A percentile compares a stretch with the other conserved stretches of the same genome.
phyloP scores from a whole-genome alignment of 2,113 vertebrate species.

The Microtus ochrogaster region DNA sequence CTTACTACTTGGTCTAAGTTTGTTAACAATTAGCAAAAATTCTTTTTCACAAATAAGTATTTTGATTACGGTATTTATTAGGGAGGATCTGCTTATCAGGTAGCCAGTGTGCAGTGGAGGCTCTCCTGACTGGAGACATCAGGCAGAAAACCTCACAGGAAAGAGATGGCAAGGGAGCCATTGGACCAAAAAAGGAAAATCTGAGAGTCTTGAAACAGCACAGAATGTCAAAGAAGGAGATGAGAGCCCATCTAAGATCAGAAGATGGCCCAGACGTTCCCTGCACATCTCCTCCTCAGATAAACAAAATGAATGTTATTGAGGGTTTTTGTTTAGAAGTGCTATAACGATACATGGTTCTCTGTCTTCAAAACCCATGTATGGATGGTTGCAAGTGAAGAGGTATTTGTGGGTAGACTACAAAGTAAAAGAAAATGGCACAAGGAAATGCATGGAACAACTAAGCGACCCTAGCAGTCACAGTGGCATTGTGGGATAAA shows the following conservation, averaged over 20 bases:
- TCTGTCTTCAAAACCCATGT: slow-evolving; percentile 1
- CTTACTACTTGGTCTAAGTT: slow-evolving; percentile 19
- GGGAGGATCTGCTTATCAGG: background rate
- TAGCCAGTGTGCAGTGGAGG: background rate
- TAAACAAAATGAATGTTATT: background rate
- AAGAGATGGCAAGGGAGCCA: background rate
- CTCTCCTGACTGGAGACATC: background rate
- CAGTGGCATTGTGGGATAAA: background rate
- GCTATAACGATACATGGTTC: background rate
- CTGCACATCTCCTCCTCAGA: background rate
- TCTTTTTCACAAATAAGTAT: slow-evolving; percentile 50
- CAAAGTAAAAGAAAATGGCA: background rate
- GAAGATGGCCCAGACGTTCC: background rate
- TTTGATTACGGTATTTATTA: slow-evolving; percentile 7
- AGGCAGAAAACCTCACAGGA: background rate
- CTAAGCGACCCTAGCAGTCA: background rate
- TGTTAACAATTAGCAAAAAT: slow-evolving; percentile 14
- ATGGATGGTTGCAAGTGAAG: background rate
- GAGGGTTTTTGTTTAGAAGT: slow-evolving; percentile 21
- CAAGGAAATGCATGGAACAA: background rate
- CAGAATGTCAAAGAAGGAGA: background rate
- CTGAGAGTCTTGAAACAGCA: background rate
- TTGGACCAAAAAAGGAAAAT: background rate
- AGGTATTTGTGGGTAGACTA: background rate
- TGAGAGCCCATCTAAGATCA: background rate